Conservation (phyloP, 2,113 vertebrate genomes). For the Tretioscincus oriximinensis region DNA sequence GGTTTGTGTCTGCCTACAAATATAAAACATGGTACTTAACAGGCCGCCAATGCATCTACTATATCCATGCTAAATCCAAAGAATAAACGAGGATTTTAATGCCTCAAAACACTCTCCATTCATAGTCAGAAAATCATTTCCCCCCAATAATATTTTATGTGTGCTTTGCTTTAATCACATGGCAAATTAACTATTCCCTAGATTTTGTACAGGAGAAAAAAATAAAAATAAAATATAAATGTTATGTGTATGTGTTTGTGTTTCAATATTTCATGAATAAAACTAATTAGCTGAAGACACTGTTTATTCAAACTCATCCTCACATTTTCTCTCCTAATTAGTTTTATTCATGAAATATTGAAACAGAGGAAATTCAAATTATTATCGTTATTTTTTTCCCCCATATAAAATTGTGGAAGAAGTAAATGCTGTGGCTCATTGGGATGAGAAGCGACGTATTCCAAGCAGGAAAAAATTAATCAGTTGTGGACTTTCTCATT, state of each 20-base stretch:
- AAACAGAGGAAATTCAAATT: not conserved
- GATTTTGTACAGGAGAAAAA: not conserved
- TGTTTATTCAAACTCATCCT: not conserved
- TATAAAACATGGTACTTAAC: too few species aligned
- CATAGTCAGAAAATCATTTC: not conserved
- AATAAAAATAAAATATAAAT: not conserved
- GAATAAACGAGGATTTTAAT: not conserved
- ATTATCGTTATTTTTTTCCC: not conserved
- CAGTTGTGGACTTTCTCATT: not conserved
- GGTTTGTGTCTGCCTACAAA: too few species aligned
- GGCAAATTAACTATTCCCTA: constrained; percentile 3
- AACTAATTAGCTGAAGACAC: not conserved
- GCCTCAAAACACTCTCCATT: not conserved
- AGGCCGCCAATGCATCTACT: too few species aligned
- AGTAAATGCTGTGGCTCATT: not conserved
- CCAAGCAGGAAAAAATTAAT: not conserved
- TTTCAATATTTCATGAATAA: constrained; percentile 21
- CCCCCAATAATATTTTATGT: not conserved
- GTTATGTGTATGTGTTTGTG: not conserved
- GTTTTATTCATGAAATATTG: constrained; percentile 21
- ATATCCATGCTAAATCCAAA: not conserved
- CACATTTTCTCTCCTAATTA: not conserved
- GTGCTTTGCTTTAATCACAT: not conserved
- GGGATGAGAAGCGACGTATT: not conserved
- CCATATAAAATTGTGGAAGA: not conserved